These are phyloP conservation scores for Siphonodentalium dalli DNA, from an alignment of 2,888 invertebrate species.

Conservation along the genomic window DNA sequence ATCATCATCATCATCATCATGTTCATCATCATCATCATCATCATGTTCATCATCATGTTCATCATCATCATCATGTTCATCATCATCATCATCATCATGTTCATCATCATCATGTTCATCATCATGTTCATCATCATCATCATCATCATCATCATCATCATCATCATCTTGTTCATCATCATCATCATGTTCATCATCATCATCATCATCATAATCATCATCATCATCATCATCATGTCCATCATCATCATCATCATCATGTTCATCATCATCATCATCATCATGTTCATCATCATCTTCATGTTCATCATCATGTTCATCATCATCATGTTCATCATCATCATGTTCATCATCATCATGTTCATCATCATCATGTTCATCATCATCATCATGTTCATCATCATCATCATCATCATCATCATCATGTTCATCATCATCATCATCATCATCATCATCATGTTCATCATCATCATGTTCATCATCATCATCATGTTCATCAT, in stretches of 20 bases:
- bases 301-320: neutral
- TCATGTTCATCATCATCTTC: neutral
- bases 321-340: neutral
- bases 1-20: too few species aligned
- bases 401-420: neutral
- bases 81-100: constrained; percentile 2
- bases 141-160: neutral
- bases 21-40: neutral
- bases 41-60: neutral
- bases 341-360: neutral
- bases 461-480: neutral
- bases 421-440: neutral
- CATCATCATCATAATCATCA: too few species aligned
- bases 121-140: neutral
- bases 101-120: constrained; percentile 65
- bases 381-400: neutral
- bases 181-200: neutral
- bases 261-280: neutral
- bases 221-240: too few species aligned
- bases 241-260: neutral
- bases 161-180: neutral
- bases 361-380: neutral
- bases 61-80: neutral
- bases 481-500: neutral
- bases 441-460: neutral